Base-by-base conservation (phyloP, 2,113 vertebrate genomes). In the Myotis yumanensis region DNA sequence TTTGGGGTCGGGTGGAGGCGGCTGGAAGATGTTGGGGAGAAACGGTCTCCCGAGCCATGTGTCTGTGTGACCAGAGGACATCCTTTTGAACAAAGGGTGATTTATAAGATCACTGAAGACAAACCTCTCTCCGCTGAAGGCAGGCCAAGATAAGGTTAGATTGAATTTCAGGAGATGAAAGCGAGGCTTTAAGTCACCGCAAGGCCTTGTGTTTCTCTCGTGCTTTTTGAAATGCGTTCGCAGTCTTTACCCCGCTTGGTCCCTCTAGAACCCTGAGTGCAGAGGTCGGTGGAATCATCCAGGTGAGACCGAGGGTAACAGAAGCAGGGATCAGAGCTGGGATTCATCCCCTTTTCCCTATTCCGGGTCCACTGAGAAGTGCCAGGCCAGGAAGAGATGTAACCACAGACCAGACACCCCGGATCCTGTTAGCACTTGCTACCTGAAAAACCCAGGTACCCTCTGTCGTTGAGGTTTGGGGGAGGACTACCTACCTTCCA, bases 111-210 rank as follows among this genome's bases (percentile, higher is more conserved):
- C 37, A 37, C 37, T 72, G 2, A 59, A 92, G 51, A 86, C 52
- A 86, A 69, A 30, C 77, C 48, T 62, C 54, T 92, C 43, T 95
- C n/a, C 88, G 73, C 68, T 54, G 35, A 66, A 69, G 96, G 95
- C 28, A 82, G 72, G 51, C 72, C 22, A 23, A 72, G 72, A 62
- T 82, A 69, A 85, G 22, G 40, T 80, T n/a, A 83, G 73, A 43
- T 54, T 96, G 83, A 46, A 90, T 96, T 96, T 86, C 59, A 30
- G 82, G 69, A 88, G 20, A 89, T 91, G 88, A 97, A 91, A 97
- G 84, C 30, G 40, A 91, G 37, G 40, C 66, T 91, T 80, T 64
- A 64, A 90, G 92, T 35, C 35, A 43, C 5, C 91, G 81, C 80
- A 69, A 95, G 94, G 96, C 90, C 90, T 73, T 91, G 79, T 91